Conservation (phyloP, 2,113 vertebrate species). For the Trematocara variabile region DNA sequence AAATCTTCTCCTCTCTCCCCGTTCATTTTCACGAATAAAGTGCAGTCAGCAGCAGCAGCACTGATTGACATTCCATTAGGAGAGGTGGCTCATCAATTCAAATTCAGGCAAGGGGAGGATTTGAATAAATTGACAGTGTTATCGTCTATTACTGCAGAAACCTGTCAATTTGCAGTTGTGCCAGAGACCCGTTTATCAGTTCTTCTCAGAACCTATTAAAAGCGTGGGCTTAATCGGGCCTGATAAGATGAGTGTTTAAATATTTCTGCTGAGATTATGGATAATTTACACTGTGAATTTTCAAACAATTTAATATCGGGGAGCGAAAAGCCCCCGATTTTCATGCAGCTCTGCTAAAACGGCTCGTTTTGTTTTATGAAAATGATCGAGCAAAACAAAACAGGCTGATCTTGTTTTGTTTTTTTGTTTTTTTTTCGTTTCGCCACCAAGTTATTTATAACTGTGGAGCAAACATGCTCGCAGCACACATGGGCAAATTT, state of each 20-base stretch:
- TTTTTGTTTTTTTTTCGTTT: neutral
- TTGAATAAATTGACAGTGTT: constrained; percentile 78
- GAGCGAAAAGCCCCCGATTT: neutral
- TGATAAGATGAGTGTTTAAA: constrained; percentile 54
- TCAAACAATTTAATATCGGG: neutral
- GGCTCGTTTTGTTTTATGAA: constrained; percentile 8
- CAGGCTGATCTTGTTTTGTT: neutral
- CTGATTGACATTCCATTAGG: constrained; percentile 76
- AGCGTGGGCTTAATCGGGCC: constrained; percentile 48
- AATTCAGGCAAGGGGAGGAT: constrained; percentile 67
- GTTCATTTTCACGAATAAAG: constrained; percentile 60
- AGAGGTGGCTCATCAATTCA: constrained; percentile 72
- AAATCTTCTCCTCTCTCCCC: constrained; percentile 61
- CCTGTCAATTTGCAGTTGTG: constrained; percentile 67
- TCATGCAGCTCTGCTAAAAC: neutral
- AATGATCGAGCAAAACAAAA: neutral
- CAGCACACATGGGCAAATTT: neutral
- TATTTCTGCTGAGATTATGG: constrained; percentile 48
- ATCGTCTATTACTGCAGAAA: constrained; percentile 68
- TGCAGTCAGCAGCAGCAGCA: constrained; percentile 61
- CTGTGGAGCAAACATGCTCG: constrained; percentile 6
- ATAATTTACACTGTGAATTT: constrained; percentile 31
- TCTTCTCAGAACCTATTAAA: constrained; percentile 61
- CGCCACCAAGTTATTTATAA: constrained; percentile 23
- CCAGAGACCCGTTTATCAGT: constrained; percentile 58